phyloP scores from a whole-genome alignment of 2,888 invertebrate species.

The Drosophila diplacantha region DNA sequence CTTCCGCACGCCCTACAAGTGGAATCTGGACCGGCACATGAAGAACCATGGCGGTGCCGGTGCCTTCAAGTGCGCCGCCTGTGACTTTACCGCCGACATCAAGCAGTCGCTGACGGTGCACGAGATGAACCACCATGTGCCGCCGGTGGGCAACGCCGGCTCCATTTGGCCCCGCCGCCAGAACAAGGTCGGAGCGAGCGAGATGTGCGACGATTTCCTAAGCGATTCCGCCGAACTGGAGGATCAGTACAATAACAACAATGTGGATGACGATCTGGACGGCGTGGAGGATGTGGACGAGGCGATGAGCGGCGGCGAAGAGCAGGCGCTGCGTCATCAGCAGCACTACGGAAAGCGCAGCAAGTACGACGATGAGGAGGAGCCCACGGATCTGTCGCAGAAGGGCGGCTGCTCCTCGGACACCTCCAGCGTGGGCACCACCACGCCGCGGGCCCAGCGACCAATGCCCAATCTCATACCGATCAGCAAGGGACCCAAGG shows the following conservation, averaged over 20 bases:
- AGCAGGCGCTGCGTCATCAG: slow-evolving; percentile 24
- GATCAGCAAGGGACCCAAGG: slow-evolving; percentile 78
- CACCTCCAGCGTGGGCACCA: slow-evolving; percentile 74
- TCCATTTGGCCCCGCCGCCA: slow-evolving; percentile 81
- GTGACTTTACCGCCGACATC: slow-evolving; percentile 94
- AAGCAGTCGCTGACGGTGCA: slow-evolving; percentile 94
- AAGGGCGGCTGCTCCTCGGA: slow-evolving; percentile 77
- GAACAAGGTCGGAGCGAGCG: slow-evolving; percentile 86
- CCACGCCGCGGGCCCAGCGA: slow-evolving; percentile 76
- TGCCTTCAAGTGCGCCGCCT: slow-evolving; percentile 90
- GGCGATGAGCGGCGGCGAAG: slow-evolving; percentile 52
- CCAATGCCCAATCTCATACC: slow-evolving; percentile 89
- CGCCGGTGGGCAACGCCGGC: slow-evolving; percentile 84
- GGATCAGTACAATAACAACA: slow-evolving; percentile 76
- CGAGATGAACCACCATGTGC: slow-evolving; percentile 93
- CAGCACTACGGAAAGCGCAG: slow-evolving; percentile 68
- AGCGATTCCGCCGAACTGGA: slow-evolving; percentile 75
- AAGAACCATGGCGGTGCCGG: slow-evolving; percentile 93
- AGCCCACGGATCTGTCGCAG: slow-evolving; percentile 77
- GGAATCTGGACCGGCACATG: slow-evolving; percentile 96
- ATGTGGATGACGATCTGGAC: slow-evolving; percentile 75
- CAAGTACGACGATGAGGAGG: slow-evolving; percentile 75
- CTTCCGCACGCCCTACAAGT: slow-evolving; percentile 93
- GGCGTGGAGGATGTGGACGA: slow-evolving; percentile 49
- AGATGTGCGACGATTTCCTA: slow-evolving; percentile 77